phyloP scores from a whole-genome alignment of 2,797 vertebrate genomes.

The Eospalax fontanierii region DNA sequence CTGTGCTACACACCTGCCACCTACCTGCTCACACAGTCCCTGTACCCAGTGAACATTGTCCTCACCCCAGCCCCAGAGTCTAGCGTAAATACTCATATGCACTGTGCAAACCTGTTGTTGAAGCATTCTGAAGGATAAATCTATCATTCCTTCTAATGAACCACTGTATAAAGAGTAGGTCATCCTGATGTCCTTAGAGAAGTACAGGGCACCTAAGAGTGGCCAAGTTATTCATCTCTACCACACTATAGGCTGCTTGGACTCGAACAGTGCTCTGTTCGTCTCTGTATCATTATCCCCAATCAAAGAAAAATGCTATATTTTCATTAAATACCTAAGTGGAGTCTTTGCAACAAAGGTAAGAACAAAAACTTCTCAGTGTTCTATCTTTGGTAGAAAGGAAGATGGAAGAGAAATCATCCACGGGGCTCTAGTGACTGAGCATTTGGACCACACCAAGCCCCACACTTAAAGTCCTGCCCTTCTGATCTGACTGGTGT shows the following conservation, averaged over 20 bases:
- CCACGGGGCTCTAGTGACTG: neutral
- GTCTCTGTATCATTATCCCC: neutral
- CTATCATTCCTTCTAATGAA: neutral
- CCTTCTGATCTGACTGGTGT: neutral
- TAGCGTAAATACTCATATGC: neutral
- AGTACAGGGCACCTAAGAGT: fast-evolving
- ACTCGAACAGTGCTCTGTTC: neutral
- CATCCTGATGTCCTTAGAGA: neutral
- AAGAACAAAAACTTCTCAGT: neutral
- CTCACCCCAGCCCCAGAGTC: neutral
- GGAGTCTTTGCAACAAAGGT: neutral
- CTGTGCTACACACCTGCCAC: neutral
- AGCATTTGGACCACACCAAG: neutral
- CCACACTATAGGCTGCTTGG: neutral
- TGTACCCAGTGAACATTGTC: fast-evolving
- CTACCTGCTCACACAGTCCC: too few relatives aligned
- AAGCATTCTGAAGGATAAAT: neutral
- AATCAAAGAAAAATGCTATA: neutral
- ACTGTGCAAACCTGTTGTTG: neutral
- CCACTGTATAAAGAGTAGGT: neutral
- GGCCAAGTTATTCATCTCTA: neutral
- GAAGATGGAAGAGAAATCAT: neutral
- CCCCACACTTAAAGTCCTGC: neutral
- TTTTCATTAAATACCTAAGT: neutral
- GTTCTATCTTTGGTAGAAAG: slow-evolving; percentile 16